Conservation (phyloP, 2,113 vertebrate genomes). For the Cathartes aura region DNA sequence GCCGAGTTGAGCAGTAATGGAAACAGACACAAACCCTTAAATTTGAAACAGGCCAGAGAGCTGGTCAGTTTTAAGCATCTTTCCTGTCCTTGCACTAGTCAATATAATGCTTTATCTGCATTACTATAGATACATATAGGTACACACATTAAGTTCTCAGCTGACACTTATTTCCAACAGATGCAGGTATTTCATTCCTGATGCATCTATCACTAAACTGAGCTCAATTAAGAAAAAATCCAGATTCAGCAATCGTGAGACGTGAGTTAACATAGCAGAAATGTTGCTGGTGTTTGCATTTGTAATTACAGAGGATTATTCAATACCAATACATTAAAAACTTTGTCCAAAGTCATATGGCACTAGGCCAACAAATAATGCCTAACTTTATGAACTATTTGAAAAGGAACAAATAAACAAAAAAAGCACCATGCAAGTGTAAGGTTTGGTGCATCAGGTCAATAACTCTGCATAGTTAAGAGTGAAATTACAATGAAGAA, state of each 20-base stretch:
- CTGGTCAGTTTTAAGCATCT: background rate
- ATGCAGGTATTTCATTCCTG: background rate
- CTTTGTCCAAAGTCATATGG: background rate
- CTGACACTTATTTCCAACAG: background rate
- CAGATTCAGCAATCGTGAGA: background rate
- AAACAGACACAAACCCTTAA: background rate
- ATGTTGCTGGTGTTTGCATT: background rate
- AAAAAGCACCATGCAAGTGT: background rate
- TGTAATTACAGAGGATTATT: background rate
- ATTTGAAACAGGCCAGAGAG: background rate
- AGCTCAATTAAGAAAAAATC: background rate
- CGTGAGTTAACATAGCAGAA: background rate
- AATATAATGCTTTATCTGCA: background rate
- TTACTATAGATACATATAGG: no score
- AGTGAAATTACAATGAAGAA: background rate
- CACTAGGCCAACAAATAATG: background rate
- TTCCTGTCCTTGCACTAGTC: background rate
- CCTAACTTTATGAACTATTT: background rate
- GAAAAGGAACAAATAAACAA: background rate
- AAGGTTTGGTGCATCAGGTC: background rate
- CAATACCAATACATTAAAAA: background rate
- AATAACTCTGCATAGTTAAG: background rate
- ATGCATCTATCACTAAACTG: background rate
- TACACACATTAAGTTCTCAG: background rate
- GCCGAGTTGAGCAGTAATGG: background rate